Evolutionary conservation across 2,797 vertebrate species (phyloP).

Genomic region (Gephyroberyx darwinii): DNA sequence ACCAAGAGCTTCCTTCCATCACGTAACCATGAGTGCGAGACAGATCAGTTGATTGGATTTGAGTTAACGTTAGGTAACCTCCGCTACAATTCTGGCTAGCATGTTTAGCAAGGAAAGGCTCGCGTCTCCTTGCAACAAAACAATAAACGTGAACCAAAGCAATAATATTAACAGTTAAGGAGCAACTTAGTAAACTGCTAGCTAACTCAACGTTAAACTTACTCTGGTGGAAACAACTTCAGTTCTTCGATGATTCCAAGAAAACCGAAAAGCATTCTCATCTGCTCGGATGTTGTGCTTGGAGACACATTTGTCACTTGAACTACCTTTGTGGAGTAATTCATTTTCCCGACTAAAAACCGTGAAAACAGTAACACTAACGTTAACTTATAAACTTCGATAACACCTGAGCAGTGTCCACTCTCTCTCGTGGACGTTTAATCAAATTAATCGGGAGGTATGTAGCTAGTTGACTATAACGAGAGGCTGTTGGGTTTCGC

Average conservation of each 20-base stretch:
- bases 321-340: constrained; percentile 88
- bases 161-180: no score
- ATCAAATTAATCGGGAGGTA: background rate
- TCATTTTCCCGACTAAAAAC: constrained; percentile 66
- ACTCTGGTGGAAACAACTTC: constrained; percentile 94
- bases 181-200: rapidly evolving
- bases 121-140: background rate
- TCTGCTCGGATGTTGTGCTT: constrained; percentile 95
- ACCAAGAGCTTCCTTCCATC: no score
- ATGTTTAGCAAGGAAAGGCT: background rate
- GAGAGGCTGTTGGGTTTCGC: constrained; percentile 20
- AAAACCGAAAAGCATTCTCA: constrained; percentile 95
- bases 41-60: background rate
- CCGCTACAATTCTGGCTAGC: constrained; percentile 39
- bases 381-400: rapidly evolving
- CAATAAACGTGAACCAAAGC: no score
- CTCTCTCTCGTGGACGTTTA: background rate
- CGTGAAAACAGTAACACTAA: background rate
- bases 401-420: background rate
- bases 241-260: constrained; percentile 96
- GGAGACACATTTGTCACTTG: constrained; percentile 95
- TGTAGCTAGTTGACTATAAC: constrained; percentile 29
- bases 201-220: constrained; percentile 68
- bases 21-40: background rate
- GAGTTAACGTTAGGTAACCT: background rate